These are phyloP conservation scores for Agonopterix heracliana DNA, from an alignment of 2,888 invertebrate genomes.

Conservation along the genomic window DNA sequence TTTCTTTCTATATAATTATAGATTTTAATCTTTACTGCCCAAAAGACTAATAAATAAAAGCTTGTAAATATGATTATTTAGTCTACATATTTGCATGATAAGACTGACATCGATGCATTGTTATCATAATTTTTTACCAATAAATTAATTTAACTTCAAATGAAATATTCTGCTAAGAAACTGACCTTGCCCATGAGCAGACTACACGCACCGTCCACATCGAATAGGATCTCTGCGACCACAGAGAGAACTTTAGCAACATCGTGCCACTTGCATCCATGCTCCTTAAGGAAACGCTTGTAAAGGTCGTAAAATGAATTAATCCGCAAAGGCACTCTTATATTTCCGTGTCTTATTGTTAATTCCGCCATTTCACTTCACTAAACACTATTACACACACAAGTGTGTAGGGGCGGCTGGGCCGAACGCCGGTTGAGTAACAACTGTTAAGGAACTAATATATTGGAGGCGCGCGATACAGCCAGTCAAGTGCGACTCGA, in stretches of 20 bases:
- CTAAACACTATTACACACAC: conserved; percentile 10
- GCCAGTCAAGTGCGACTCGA: conserved; percentile 23
- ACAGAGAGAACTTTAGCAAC: conserved; percentile 61
- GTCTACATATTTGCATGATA: no score
- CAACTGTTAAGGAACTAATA: conserved; percentile 37
- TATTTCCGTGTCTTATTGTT: conserved; percentile 44
- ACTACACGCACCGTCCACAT: conserved; percentile 62
- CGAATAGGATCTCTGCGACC: conserved; percentile 64
- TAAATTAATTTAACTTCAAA: background rate
- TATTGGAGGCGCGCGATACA: conserved; percentile 30
- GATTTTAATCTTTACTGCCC: no score
- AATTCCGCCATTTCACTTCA: conserved; percentile 55
- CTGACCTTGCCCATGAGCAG: conserved; percentile 66
- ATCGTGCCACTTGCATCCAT: conserved; percentile 70
- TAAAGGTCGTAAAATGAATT: conserved; percentile 64
- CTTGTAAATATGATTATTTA: no score
- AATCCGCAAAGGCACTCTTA: conserved; percentile 47
- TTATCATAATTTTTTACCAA: background rate
- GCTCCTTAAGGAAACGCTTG: conserved; percentile 66
- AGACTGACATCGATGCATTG: background rate
- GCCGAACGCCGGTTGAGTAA: conserved; percentile 51
- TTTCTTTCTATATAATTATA: no score
- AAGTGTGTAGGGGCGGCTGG: conserved; percentile 43
- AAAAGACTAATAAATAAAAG: no score
- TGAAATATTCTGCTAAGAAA: conserved; percentile 15